Base-by-base conservation (phyloP, 2,113 vertebrate genomes). In the Chitala chitala region DNA sequence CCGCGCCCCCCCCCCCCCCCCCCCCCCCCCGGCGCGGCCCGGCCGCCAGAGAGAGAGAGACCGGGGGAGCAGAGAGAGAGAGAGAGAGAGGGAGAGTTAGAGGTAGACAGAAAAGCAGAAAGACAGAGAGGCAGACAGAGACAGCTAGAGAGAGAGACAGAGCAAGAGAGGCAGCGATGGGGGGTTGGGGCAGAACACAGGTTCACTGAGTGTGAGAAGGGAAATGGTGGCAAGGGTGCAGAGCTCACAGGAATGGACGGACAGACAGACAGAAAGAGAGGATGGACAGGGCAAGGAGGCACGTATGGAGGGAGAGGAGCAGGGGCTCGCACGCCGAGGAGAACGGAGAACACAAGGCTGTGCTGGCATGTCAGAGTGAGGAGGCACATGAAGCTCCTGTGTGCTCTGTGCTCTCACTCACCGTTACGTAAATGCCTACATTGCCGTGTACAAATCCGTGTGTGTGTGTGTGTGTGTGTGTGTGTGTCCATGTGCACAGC, bases 81-180 rank as follows among this genome's bases (percentile, higher is more conserved):
- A 26, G 36, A 72, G 75, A 81, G 75, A 82, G 66, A 81, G 77
- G 78, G 54, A 77, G 55, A 80, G 78, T 74, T 79, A 74, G 65
- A 76, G 33, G 46, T 38, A 70, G 46, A n/a, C 31, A 65, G 13
- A 7, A 0, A 13, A 65, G 74, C 76, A 81, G 82, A 77, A 84
- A 80, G 83, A 82, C 82, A 84, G 82, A 86, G 84, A 86, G 82
- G 85, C 58, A 78, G 59, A 4, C 83, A 86, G 82, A 85, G 84
- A n/a, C 82, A 77, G 84, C 86, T 79, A 81, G 82, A 86, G 82
- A 82, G 83, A 85, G 80, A 86, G 64, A 44, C 40, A 22, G 10
- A 51, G 42, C 61, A 31, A 33, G 38, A 78, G 72, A 42, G n/a
- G 13, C 2, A 50, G 22, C 26, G 46, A 51, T n/a, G 26, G 22